Evolutionary conservation across 2,888 invertebrate species (phyloP).

Genomic region (Ophion ellenae): DNA sequence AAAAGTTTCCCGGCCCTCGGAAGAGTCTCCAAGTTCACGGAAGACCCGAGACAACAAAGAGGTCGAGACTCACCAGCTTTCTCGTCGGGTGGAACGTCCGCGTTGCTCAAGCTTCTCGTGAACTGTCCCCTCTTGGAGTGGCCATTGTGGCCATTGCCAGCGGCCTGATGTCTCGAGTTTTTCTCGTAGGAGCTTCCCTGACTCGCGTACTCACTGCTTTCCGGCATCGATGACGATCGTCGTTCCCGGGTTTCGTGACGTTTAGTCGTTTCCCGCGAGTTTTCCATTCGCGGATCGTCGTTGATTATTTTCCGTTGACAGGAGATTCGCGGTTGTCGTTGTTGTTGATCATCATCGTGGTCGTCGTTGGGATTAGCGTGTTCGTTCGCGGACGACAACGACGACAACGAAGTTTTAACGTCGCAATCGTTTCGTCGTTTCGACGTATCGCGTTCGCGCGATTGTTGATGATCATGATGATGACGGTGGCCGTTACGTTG

Average conservation of each 20-base stretch:
- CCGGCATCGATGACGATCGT: slow-evolving; percentile 82
- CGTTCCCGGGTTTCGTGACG: slow-evolving; percentile 76
- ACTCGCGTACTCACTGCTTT: slow-evolving; percentile 83
- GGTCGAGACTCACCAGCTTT: slow-evolving; percentile 88
- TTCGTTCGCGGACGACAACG: slow-evolving; percentile 1
- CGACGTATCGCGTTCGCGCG: slow-evolving; percentile 21
- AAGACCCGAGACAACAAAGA: background rate
- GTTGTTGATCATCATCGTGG: slow-evolving; percentile 49
- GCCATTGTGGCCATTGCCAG: slow-evolving; percentile 81
- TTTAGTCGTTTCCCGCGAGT: slow-evolving; percentile 61
- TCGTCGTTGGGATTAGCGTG: slow-evolving; percentile 57
- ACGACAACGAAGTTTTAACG: slow-evolving; percentile 38
- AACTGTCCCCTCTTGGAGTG: slow-evolving; percentile 87
- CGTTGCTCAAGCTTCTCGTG: slow-evolving; percentile 92
- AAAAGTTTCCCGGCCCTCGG: too few species aligned
- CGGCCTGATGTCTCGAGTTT: slow-evolving; percentile 77
- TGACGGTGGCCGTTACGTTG: slow-evolving; percentile 65
- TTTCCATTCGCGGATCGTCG: slow-evolving; percentile 67
- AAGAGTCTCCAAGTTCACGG: too few species aligned
- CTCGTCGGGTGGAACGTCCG: slow-evolving; percentile 93
- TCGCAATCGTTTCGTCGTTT: slow-evolving; percentile 69
- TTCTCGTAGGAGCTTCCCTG: slow-evolving; percentile 82
- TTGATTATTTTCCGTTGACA: slow-evolving; percentile 70
- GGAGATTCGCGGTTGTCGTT: slow-evolving; percentile 50
- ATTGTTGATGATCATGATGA: slow-evolving; percentile 17